Percentiles rank a stretch among this genome's conserved stretches.
Evolutionary conservation across 2,113 vertebrate genomes (phyloP).

Genomic region (Microtus ochrogaster): DNA sequence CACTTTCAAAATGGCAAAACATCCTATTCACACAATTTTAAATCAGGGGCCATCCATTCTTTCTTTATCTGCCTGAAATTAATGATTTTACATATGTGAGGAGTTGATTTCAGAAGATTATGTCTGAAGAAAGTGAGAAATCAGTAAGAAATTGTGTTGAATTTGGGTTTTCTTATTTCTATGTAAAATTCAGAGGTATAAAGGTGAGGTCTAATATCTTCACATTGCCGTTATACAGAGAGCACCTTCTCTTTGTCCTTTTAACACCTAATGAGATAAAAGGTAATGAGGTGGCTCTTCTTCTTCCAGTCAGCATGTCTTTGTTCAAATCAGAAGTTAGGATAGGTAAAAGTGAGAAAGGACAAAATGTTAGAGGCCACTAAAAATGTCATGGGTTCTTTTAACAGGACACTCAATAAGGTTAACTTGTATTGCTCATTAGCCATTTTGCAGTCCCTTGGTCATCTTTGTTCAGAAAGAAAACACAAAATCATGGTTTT

Average conservation of each 20-base stretch:
- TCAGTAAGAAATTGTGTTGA: conserved; percentile 5
- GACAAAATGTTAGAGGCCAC: not conserved
- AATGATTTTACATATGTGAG: not conserved
- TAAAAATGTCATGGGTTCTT: not conserved
- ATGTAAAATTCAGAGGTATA: not conserved
- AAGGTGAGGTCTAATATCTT: not conserved
- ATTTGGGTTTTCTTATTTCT: not conserved
- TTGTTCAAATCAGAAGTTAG: not conserved
- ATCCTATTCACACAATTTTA: not conserved
- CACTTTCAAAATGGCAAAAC: not conserved
- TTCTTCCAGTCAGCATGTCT: not conserved
- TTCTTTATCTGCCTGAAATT: not conserved
- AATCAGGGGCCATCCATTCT: not conserved
- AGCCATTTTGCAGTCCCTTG: not conserved
- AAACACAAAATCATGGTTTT: not conserved
- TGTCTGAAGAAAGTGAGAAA: not conserved
- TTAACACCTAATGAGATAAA: not conserved
- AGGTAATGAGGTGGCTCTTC: not conserved
- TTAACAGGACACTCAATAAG: not conserved
- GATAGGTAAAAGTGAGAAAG: not conserved
- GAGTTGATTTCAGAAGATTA: not conserved
- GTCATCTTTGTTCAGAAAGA: not conserved
- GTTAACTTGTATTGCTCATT: not conserved
- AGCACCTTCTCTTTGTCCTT: not conserved
- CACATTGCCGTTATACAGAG: not conserved